Evolutionary conservation across 1,140 invertebrate species (phyloP).

Genomic region (Frieseomelitta varia): DNA sequence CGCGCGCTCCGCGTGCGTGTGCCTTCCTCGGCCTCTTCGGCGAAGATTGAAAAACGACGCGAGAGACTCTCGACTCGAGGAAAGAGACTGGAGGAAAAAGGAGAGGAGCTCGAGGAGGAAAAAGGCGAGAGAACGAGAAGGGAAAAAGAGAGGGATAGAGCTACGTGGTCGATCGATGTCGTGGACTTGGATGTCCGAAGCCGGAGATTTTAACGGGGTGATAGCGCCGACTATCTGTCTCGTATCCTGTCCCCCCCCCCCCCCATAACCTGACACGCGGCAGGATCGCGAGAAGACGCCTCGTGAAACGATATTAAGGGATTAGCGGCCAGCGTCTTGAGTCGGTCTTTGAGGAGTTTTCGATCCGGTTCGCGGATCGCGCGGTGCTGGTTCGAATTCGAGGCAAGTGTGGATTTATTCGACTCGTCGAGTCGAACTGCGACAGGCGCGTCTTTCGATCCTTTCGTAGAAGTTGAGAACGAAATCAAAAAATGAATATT

Average conservation of each 20-base stretch:
- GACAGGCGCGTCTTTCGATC: too few species aligned
- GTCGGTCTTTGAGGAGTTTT: conserved; percentile 24
- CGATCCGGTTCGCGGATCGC: conserved; percentile 28
- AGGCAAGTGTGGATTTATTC: too few species aligned
- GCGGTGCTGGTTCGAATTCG: conserved; percentile 16
- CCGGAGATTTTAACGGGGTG: conserved; percentile 28
- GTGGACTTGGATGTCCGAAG: conserved; percentile 39
- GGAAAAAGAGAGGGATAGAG: conserved; percentile 47
- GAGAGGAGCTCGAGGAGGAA: background rate
- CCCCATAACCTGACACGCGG: conserved; percentile 44
- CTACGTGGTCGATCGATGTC: conserved; percentile 59
- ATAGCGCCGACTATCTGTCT: conserved; percentile 24
- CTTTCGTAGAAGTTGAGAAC: too few species aligned
- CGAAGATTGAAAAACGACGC: conserved; percentile 55
- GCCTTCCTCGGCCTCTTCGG: conserved; percentile 32
- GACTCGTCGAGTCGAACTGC: too few species aligned
- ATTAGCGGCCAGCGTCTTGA: conserved; percentile 66
- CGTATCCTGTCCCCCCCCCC: conserved; percentile 41
- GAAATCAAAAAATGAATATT: too few species aligned
- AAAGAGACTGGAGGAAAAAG: background rate
- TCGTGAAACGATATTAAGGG: conserved; percentile 72
- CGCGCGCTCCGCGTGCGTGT: conserved; percentile 45
- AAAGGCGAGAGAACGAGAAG: conserved; percentile 31
- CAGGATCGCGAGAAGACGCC: conserved; percentile 49
- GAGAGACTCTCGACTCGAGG: background rate